Conservation (phyloP, 2,888 invertebrate species). For the Temnothorax ravouxi region DNA sequence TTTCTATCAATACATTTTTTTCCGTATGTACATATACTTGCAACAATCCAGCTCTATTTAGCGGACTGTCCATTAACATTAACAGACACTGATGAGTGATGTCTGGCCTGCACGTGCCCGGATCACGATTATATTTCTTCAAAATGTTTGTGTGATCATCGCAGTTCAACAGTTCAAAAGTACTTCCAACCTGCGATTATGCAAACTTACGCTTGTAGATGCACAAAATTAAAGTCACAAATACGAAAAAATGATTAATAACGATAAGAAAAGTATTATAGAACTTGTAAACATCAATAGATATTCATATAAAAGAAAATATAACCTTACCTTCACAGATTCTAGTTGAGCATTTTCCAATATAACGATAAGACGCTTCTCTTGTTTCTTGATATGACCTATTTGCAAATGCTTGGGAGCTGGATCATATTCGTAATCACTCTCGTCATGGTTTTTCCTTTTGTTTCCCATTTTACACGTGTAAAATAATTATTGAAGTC, state of each 20-base stretch:
- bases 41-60: slow-evolving; percentile 97
- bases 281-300: background rate
- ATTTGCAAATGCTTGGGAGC: slow-evolving; percentile 92
- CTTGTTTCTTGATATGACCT: slow-evolving; percentile 93
- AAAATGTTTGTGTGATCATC: slow-evolving; percentile 96
- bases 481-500: background rate
- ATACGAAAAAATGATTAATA: background rate
- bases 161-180: slow-evolving; percentile 96
- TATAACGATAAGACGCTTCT: slow-evolving; percentile 96
- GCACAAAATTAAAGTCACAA: slow-evolving; percentile 15
- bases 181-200: slow-evolving; percentile 91
- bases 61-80: slow-evolving; percentile 98
- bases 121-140: slow-evolving; percentile 94
- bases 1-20: slow-evolving; percentile 97
- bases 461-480: slow-evolving; percentile 87
- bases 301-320: background rate
- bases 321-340: slow-evolving; percentile 94
- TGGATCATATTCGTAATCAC: slow-evolving; percentile 93
- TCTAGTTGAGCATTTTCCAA: slow-evolving; percentile 98
- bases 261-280: background rate
- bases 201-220: background rate
- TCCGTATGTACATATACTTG: slow-evolving; percentile 98
- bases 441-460: slow-evolving; percentile 87
- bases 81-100: slow-evolving; percentile 99
- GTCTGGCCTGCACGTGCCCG: slow-evolving; percentile 97